Conservation (phyloP, 1,140 invertebrate species). For the Leptinotarsa texana region DNA sequence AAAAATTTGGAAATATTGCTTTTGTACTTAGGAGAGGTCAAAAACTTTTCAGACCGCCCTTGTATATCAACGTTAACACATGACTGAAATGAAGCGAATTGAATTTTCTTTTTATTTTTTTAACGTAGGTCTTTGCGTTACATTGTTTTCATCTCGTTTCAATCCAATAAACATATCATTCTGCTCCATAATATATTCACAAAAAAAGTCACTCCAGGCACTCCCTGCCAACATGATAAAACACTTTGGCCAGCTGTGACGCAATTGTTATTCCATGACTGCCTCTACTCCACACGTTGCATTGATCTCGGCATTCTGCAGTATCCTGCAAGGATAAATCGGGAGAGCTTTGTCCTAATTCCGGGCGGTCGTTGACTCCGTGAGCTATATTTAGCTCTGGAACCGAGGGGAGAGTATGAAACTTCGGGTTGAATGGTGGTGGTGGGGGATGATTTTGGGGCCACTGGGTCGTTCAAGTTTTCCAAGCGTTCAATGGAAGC, state of each 20-base stretch:
- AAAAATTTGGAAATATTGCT: no score
- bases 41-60: no score
- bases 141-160: no score
- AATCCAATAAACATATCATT: no score
- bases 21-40: no score
- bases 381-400: slow-evolving; percentile 20
- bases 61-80: no score
- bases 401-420: not conserved
- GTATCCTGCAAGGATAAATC: slow-evolving; percentile 22
- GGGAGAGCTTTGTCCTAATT: slow-evolving; percentile 23
- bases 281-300: slow-evolving; percentile 5
- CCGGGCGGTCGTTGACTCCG: slow-evolving; percentile 17
- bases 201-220: no score
- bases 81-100: no score
- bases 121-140: no score
- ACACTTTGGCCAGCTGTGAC: not conserved
- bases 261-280: slow-evolving; percentile 9
- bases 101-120: no score
- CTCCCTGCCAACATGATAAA: no score
- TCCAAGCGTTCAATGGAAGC: slow-evolving; percentile 13
- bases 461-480: slow-evolving; percentile 19
- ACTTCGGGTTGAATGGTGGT: slow-evolving; percentile 18
- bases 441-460: slow-evolving; percentile 8
- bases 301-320: slow-evolving; percentile 19
- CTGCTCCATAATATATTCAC: no score